Conservation (phyloP, 2,888 invertebrate species). For the Chouioia cunea region DNA sequence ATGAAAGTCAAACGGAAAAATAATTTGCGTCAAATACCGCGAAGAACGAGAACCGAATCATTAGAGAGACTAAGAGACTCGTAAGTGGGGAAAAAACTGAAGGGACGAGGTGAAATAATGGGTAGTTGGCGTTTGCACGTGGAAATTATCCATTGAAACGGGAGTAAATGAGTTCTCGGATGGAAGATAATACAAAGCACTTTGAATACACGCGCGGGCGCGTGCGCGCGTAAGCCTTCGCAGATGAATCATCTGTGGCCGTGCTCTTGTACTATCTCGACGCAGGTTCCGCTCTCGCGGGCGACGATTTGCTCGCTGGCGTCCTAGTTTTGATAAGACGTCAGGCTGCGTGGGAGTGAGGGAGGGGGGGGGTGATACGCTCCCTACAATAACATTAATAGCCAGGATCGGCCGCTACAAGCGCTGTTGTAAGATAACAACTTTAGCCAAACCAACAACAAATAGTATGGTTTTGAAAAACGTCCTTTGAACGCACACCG, state of each 20-base stretch:
- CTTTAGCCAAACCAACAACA: no score
- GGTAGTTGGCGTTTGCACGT: slow-evolving; percentile 3
- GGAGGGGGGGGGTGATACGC: neutral
- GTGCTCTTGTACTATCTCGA: slow-evolving; percentile 36
- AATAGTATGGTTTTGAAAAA: no score
- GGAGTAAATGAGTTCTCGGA: slow-evolving; percentile 22
- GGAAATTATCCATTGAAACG: slow-evolving; percentile 31
- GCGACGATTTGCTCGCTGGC: slow-evolving; percentile 39
- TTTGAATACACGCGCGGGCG: neutral
- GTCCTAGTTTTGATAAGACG: slow-evolving; percentile 44
- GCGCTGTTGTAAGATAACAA: slow-evolving; percentile 34
- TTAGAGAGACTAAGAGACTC: no score
- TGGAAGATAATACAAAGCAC: slow-evolving; percentile 5
- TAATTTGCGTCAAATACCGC: no score
- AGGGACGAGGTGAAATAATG: neutral
- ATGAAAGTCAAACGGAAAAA: no score
- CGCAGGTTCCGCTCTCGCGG: slow-evolving; percentile 38
- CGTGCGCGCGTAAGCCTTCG: slow-evolving; percentile 6
- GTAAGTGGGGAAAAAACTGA: neutral
- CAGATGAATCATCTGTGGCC: slow-evolving; percentile 39
- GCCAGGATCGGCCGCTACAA: slow-evolving; percentile 13
- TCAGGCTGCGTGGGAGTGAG: slow-evolving; percentile 5
- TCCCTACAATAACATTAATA: neutral
- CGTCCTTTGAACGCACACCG: no score
- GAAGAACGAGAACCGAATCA: no score